These are phyloP conservation scores for Leptothorax acervorum DNA, from an alignment of 2,888 invertebrate genomes.

Conservation along the genomic window DNA sequence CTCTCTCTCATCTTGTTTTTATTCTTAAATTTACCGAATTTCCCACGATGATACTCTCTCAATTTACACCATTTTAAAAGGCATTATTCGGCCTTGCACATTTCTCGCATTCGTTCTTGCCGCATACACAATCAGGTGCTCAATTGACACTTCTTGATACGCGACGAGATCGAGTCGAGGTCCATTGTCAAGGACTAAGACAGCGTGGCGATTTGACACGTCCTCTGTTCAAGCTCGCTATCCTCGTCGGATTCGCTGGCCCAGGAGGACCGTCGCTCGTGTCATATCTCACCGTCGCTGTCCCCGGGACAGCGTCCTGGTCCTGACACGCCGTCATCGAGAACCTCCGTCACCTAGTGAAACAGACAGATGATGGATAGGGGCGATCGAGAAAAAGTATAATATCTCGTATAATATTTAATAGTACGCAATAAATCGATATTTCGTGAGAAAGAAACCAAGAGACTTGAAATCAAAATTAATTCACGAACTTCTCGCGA, in stretches of 20 bases:
- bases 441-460: not conserved
- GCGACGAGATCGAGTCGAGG: conserved; percentile 24
- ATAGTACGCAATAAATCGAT: not conserved
- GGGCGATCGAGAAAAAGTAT: not conserved
- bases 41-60: not conserved
- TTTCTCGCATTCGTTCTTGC: not conserved
- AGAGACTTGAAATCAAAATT: not conserved
- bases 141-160: not conserved
- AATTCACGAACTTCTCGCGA: not conserved
- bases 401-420: not conserved
- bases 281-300: conserved; percentile 82
- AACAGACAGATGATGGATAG: conserved; percentile 20
- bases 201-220: conserved; percentile 81
- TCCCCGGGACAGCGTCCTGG: conserved; percentile 76
- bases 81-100: not conserved
- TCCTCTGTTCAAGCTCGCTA: conserved; percentile 81
- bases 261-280: conserved; percentile 82
- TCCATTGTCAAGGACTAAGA: conserved; percentile 73
- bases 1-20: not conserved
- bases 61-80: conserved; percentile 11
- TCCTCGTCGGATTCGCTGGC: conserved; percentile 82
- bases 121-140: not conserved
- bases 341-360: conserved; percentile 79
- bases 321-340: conserved; percentile 80
- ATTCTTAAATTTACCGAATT: not conserved